Base-by-base conservation (phyloP, 1,140 invertebrate genomes). In the Drosophila murphyi region DNA sequence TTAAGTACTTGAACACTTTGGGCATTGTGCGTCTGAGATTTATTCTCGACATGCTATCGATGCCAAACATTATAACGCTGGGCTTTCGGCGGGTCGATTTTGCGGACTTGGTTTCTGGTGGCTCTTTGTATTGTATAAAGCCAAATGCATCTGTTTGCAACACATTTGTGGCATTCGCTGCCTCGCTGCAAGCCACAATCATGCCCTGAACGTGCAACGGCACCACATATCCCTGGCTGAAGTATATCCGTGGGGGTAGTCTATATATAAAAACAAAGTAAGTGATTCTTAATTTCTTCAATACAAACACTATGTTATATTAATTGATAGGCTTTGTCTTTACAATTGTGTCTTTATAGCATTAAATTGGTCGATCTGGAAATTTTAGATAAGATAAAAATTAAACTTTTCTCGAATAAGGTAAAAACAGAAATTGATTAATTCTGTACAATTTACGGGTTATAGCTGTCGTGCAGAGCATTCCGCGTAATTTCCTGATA, bases 11-110 rank as follows among this genome's bases (percentile, higher is more conserved):
- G 39, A 59, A 88, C 0, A 83, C 80, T 83, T 74, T 80, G 68
- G 82, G 71, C 67, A 82, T 81, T 69, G 77, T 82, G 5, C 88
- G 83, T n/a, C 83, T 72, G 80, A 93, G 92, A 80, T 93, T 93
- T 0, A 94, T 76, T 7, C 71, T 70, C 2, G 88, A 91, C 2
- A 89, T 43, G 37, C 70, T 73, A n/a, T 91, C 88, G 3, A 91
- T 89, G 55, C 88, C 88, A 3, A 91, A 79, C 80, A 91, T 74
- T 3, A 91, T 57, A 1, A 91, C 81, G 48, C 85, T 89, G 2
- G 83, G 80, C 45, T 88, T 85, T 0, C 83, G 77, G 0, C 51
- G 55, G 0, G 60, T 39, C 3, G 45, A 5, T 37, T 71, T 10
- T 8, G 6, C 1, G 0, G 12, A 47, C 6, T 65, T 32, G 8